A percentile compares a stretch with the other conserved stretches of the same genome.
These are phyloP conservation scores for Pterophyllum scalare DNA, from an alignment of 2,113 vertebrate genomes.

Conservation along the genomic window DNA sequence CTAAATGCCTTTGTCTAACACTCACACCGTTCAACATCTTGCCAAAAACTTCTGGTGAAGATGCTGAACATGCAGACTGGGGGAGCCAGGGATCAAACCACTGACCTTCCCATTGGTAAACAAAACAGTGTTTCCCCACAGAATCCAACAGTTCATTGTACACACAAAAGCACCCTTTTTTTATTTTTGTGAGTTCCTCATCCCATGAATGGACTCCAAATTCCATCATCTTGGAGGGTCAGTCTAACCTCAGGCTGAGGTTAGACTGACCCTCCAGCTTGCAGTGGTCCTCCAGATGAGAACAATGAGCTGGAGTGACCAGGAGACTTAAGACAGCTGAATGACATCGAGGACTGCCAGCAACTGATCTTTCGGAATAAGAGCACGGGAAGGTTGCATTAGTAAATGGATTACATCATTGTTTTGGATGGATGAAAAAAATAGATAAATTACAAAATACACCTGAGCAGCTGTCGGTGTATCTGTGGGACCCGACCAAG, in stretches of 20 bases:
- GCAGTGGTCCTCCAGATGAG: neutral
- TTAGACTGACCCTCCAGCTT: neutral
- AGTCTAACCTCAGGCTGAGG: neutral
- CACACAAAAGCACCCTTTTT: too few relatives aligned
- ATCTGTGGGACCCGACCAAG: neutral
- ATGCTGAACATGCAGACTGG: too few relatives aligned
- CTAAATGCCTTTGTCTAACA: neutral
- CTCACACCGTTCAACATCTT: neutral
- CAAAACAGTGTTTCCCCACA: neutral
- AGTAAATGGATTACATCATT: neutral
- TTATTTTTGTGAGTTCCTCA: too few relatives aligned
- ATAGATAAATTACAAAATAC: neutral
- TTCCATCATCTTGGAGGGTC: too few relatives aligned
- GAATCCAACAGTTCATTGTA: neutral
- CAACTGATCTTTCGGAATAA: neutral
- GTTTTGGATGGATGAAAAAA: neutral
- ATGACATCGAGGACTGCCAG: neutral
- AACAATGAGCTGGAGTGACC: neutral
- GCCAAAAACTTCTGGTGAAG: too few relatives aligned
- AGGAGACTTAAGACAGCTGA: neutral
- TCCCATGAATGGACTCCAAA: too few relatives aligned
- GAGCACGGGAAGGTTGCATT: neutral
- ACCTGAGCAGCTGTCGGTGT: neutral
- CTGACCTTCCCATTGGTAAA: neutral
- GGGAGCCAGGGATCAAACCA: neutral